Base-by-base conservation (phyloP, 2,888 invertebrate genomes). In the Rhabditoides inermis region DNA sequence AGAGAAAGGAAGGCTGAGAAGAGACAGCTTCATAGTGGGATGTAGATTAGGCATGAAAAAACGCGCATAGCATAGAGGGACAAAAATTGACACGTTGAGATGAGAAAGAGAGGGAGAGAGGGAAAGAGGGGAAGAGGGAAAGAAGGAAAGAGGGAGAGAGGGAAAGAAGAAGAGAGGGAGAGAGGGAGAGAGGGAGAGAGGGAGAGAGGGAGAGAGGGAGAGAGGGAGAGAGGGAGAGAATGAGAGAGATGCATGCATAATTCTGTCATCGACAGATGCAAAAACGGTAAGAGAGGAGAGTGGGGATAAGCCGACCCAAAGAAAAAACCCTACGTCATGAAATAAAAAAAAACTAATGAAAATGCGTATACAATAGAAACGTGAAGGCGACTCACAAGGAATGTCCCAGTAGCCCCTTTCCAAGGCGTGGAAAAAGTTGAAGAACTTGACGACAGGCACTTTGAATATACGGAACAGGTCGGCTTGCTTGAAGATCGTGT, bases 401-500 rank as follows among this genome's bases (percentile, higher is more conserved):
- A 82, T 83, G 51, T 82, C 81, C 76, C 81, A 77, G 70, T 83
- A 83, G 36, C 83, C 83, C 58, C 78, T 69, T 74, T 83, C 83
- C 51, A 83, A 75, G 10, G 81, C 79, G 69, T 82, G 82, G 71
- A 83, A 83, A 73, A 81, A 83, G 69, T 80, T 80, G 73, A 83
- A 77, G 73, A 83, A 83, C 66, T 82, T 81, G 54, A 77, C 72
- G 44, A 79, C 70, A 15, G 82, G 82, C 63, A 83, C 81, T 58
- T 81, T 80, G 78, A 83, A 83, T 58, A 81, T 82, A 60, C 82
- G 81, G 69, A 83, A 82, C 50, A 83, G 77, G 42, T 82, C 81
- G 28, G 81, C 79, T 68, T 82, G 81, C 58, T 77, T 77, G 75
- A 83, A 83, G 60, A 83, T 76, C 60, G 78, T 79, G 77, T 82